Evolutionary conservation across 2,888 invertebrate species (phyloP).

Genomic region (Eupithecia exiguata): DNA sequence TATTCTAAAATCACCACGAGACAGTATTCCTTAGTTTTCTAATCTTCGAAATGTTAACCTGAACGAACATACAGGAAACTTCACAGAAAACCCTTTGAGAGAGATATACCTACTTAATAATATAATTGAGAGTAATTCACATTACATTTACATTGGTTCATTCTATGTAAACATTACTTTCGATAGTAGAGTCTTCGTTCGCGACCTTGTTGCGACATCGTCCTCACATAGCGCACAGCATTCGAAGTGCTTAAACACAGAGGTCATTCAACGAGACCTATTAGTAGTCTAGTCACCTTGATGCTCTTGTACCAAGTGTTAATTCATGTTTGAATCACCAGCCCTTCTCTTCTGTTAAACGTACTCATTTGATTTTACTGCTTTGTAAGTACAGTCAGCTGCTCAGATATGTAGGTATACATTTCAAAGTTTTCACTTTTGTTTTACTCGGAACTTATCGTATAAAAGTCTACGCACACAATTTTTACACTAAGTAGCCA

Average conservation of each 20-base stretch:
- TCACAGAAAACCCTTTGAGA: neutral
- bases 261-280: constrained; percentile 45
- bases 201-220: constrained; percentile 41
- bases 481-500: too few relatives aligned
- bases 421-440: too few relatives aligned
- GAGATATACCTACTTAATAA: neutral
- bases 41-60: neutral
- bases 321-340: neutral
- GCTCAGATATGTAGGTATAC: too few relatives aligned
- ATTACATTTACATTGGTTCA: neutral
- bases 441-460: too few relatives aligned
- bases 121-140: neutral
- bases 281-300: constrained; percentile 25
- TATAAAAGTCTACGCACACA: too few relatives aligned
- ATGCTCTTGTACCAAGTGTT: constrained; percentile 3
- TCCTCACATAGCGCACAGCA: constrained; percentile 35
- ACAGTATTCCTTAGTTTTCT: neutral
- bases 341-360: constrained; percentile 3
- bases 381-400: neutral
- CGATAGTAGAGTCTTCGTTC: constrained; percentile 19
- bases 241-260: constrained; percentile 38
- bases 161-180: constrained; percentile 7
- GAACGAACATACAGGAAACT: neutral
- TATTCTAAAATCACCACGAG: too few relatives aligned
- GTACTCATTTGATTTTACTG: neutral